Conservation (phyloP, 2,888 invertebrate species). For the Anthophora plumipes region DNA sequence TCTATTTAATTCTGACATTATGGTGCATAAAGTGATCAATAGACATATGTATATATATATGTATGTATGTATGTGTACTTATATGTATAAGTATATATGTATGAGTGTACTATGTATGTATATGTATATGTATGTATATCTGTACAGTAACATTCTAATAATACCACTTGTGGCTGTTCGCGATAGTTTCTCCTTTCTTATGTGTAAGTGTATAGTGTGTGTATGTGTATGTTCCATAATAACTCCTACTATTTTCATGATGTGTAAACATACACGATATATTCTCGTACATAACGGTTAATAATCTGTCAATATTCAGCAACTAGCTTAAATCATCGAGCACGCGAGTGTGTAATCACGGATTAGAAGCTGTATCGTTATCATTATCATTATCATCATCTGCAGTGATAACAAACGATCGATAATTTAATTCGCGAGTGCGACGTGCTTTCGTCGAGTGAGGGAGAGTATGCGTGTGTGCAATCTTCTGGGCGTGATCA, state of each 20-base stretch:
- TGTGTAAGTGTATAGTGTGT: constrained; percentile 12
- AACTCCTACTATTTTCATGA: background rate
- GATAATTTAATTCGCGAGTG: constrained; percentile 16
- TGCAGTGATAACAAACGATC: constrained; percentile 17
- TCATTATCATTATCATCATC: background rate
- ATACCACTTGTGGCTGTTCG: constrained; percentile 56
- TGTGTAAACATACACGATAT: constrained; percentile 31
- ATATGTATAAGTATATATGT: constrained; percentile 50
- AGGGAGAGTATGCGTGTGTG: background rate
- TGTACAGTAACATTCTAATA: constrained; percentile 69
- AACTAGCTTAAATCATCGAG: constrained; percentile 15
- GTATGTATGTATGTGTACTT: constrained; percentile 30
- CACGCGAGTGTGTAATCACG: constrained; percentile 11
- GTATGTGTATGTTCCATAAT: background rate
- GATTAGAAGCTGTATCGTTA: background rate
- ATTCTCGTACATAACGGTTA: background rate
- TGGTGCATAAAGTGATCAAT: constrained; percentile 53
- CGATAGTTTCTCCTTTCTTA: constrained; percentile 3
- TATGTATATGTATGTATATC: constrained; percentile 41
- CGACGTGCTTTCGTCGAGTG: constrained; percentile 50
- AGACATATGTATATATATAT: constrained; percentile 34
- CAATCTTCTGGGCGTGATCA: background rate
- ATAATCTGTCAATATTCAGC: constrained; percentile 4
- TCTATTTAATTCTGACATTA: constrained; percentile 53
- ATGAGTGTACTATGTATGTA: constrained; percentile 33